Conservation (phyloP, 1,140 invertebrate genomes). For the Palaemon carinicauda region DNA sequence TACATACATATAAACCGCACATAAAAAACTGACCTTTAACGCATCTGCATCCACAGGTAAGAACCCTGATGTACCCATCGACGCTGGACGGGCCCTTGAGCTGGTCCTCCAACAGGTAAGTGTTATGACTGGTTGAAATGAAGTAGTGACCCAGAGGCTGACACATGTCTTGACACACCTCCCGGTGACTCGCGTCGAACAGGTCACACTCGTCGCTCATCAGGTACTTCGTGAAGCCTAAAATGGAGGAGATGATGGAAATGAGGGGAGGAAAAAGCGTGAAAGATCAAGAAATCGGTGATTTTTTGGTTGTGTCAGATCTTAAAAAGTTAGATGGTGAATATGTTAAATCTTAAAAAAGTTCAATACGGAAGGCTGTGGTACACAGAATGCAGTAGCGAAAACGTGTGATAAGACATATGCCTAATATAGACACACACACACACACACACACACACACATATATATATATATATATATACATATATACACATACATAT, state of each 20-base stretch:
- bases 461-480: no score
- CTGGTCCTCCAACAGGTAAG: slow-evolving; percentile 70
- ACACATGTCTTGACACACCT: slow-evolving; percentile 71
- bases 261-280: no score
- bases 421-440: no score
- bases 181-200: slow-evolving; percentile 68
- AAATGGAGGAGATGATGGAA: no score
- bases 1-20: no score
- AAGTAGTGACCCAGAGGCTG: slow-evolving; percentile 73
- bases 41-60: slow-evolving; percentile 65
- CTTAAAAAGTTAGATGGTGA: no score
- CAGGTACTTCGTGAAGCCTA: slow-evolving; percentile 72
- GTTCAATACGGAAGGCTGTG: neutral
- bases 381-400: neutral
- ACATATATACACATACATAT: no score
- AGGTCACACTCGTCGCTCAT: slow-evolving; percentile 71
- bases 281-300: no score
- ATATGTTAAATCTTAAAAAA: no score
- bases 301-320: no score
- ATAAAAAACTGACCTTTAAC: slow-evolving; percentile 61
- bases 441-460: no score
- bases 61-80: slow-evolving; percentile 67
- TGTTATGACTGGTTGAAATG: slow-evolving; percentile 74
- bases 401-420: no score
- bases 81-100: slow-evolving; percentile 68